phyloP scores from a whole-genome alignment of 1,140 invertebrate genomes.

The Ceratoteleas bidentatus region DNA sequence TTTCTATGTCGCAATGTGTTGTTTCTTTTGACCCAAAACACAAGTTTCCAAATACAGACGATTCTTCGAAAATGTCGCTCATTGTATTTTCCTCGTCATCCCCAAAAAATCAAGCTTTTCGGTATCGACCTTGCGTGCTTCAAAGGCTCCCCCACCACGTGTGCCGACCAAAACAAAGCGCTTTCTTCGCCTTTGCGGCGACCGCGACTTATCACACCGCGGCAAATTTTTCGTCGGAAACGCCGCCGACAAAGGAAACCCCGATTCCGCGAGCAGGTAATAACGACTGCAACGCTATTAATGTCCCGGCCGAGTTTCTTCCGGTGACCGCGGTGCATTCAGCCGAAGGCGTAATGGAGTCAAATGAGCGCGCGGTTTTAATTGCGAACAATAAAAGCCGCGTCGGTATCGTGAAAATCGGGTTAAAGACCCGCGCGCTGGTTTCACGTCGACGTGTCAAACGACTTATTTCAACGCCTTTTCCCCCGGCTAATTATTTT shows the following conservation, averaged over 20 bases:
- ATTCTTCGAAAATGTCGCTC: too few relatives aligned
- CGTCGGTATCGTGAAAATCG: constrained; percentile 46
- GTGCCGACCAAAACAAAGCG: constrained; percentile 18
- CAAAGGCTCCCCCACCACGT: constrained; percentile 33
- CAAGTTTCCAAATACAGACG: too few relatives aligned
- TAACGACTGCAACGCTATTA: constrained; percentile 52
- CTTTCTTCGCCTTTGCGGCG: constrained; percentile 10
- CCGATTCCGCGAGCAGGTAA: constrained; percentile 29
- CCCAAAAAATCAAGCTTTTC: too few relatives aligned
- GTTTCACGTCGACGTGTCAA: constrained; percentile 13
- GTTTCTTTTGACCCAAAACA: too few relatives aligned
- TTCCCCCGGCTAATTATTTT: too few relatives aligned
- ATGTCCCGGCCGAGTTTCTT: constrained; percentile 50
- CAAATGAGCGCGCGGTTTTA: constrained; percentile 56
- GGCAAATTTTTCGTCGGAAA: constrained; percentile 32
- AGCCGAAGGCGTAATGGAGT: constrained; percentile 54
- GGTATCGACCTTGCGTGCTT: too few relatives aligned
- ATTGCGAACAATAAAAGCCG: constrained; percentile 61
- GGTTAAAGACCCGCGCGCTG: constrained; percentile 43
- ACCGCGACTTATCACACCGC: constrained; percentile 23
- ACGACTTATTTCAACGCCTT: too few relatives aligned
- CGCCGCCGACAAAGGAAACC: constrained; percentile 20
- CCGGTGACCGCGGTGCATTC: constrained; percentile 23
- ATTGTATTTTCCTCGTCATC: too few relatives aligned
- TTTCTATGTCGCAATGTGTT: too few relatives aligned